phyloP scores from a whole-genome alignment of 1,140 invertebrate species.

The Diabrotica undecimpunctata region DNA sequence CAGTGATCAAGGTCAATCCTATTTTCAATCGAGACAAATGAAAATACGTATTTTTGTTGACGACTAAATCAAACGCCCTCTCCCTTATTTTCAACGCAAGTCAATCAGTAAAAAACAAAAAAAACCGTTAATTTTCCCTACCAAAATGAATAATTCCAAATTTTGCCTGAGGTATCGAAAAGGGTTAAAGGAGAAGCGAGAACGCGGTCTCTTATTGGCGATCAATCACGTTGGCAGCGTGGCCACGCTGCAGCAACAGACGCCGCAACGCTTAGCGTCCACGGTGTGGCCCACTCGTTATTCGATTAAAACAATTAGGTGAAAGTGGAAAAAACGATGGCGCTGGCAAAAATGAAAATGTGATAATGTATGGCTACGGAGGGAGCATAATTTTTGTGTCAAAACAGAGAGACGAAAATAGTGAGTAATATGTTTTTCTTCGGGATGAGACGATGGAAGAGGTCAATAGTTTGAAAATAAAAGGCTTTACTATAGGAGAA shows the following conservation, averaged over 20 bases:
- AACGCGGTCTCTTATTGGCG: background rate
- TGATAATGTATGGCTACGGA: background rate
- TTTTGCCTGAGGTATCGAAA: background rate
- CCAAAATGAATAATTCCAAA: background rate
- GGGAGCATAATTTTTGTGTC: constrained; percentile 1
- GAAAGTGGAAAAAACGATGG: background rate
- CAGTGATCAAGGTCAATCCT: too few relatives aligned
- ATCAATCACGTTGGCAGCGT: background rate
- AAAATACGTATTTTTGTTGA: too few relatives aligned
- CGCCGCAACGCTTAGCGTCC: constrained; percentile 1
- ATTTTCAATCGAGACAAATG: too few relatives aligned
- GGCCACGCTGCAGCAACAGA: background rate
- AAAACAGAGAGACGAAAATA: background rate
- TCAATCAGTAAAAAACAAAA: background rate
- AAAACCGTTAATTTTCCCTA: background rate
- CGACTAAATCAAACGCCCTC: too few relatives aligned
- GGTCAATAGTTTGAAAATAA: background rate
- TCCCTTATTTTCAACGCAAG: too few relatives aligned
- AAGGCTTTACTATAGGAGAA: too few relatives aligned
- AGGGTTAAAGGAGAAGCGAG: constrained; percentile 1
- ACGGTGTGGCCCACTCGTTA: background rate
- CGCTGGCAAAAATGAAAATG: background rate
- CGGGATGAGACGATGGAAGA: background rate
- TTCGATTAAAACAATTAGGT: constrained; percentile 2
- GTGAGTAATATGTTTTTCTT: constrained; percentile 1